Percentiles rank a stretch among this genome's conserved stretches.
Conservation (phyloP, 2,113 vertebrate genomes). For the Antechinus flavipes region DNA sequence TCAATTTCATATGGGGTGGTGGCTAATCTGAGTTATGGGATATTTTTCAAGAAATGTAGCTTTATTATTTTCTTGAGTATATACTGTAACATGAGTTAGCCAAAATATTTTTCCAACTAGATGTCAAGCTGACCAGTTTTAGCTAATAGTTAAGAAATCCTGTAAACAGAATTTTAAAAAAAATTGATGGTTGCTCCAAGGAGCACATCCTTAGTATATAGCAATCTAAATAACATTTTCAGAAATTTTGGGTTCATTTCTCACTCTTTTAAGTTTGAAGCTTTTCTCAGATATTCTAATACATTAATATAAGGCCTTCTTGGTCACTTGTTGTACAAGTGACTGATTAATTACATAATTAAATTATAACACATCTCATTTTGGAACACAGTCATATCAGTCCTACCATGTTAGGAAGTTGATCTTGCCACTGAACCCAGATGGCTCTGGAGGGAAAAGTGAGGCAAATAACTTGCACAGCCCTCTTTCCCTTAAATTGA, state of each 20-base stretch:
- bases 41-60: background rate
- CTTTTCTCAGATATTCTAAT: background rate
- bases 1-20: background rate
- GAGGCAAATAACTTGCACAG: too few relatives aligned
- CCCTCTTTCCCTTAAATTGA: too few relatives aligned
- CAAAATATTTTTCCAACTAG: background rate
- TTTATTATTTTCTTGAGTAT: background rate
- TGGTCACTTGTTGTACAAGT: background rate
- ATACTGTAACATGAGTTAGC: background rate
- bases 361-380: background rate
- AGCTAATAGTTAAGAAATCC: background rate
- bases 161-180: background rate
- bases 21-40: background rate
- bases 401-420: background rate
- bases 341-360: background rate
- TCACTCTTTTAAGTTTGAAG: background rate
- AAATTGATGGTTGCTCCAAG: background rate
- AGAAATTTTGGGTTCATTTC: background rate
- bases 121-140: background rate
- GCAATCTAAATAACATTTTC: background rate
- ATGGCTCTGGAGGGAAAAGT: too few relatives aligned
- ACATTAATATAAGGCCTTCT: background rate
- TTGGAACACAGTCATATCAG: background rate
- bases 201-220: background rate
- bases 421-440: too few relatives aligned